Evolutionary conservation across 1,140 invertebrate species (phyloP), one percentile per base, ranked within the genome.

Genomic region (Drosophila insularis): DNA sequence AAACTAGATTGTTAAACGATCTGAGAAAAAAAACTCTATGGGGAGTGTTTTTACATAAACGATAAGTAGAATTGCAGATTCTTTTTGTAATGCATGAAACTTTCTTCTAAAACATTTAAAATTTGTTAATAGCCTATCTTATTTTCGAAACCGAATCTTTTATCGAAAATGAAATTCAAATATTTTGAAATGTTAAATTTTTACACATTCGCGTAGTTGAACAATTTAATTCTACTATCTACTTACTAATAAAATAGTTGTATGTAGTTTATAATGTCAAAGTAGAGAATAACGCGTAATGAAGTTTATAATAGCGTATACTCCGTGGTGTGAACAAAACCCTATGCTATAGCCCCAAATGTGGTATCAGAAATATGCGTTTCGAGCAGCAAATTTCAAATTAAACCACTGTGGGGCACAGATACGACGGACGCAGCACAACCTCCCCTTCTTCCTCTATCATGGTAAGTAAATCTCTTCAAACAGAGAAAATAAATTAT

Each of bases 251-350:
- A 37, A 63, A 68, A 50, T 63, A 65, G 39, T 37, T 17, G 19
- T 37, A 55, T 81, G 69, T 81, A 13, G 62, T 62, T 73, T 59
- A 53, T 56, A 17, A 40, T 43, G 40, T 58, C 59, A 74, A 32
- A 13, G 1, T 63, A 77, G 59, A 71, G 56, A 37, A 70, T 6
- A 31, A 46, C 67, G 80, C 77, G 27, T 27, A 27, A 27, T 27
- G 27, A 27, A 27, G 0, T 27, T 6, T 23, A 0, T 81, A 64
- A 17, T 32, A 11, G 66, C 77, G 61, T 54, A n/a, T 59, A 40
- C 60, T 58, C 77, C 77, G 76, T 74, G 73, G 80, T 80, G 80
- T 81, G 76, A 68, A 62, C 53, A 58, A 71, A 72, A 71, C 67
- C 54, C 23, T 23, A 50, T 50, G 74, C 55, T 81, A 53, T 85